Conservation (phyloP, 2,113 vertebrate species). For the Agelaius phoeniceus region DNA sequence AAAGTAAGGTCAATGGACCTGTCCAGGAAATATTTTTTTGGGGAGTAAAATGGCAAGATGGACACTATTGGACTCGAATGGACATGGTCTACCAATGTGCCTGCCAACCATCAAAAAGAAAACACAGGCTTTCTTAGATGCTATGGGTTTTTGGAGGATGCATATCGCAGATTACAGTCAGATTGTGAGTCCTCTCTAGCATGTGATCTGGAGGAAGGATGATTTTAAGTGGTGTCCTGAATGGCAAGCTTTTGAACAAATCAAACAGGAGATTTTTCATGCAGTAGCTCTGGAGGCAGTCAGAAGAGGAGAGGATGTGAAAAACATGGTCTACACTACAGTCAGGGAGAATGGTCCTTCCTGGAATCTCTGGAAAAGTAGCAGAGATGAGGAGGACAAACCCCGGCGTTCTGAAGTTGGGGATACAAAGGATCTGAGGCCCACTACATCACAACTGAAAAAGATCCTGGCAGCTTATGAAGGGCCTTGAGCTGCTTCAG, state of each 20-base stretch:
- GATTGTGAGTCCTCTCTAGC: neutral
- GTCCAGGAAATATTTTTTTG: neutral
- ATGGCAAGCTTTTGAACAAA: neutral
- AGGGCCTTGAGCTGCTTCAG: neutral
- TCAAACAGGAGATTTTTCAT: neutral
- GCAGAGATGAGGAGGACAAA: neutral
- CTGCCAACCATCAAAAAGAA: neutral
- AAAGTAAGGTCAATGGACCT: neutral
- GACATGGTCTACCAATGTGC: neutral
- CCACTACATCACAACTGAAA: neutral
- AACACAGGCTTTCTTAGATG: neutral
- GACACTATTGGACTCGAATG: neutral
- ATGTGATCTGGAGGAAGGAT: neutral
- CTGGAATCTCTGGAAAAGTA: neutral
- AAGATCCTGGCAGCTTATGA: neutral
- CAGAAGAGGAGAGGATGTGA: neutral
- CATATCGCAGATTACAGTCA: neutral
- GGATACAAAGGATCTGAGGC: neutral
- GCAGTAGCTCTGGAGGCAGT: neutral
- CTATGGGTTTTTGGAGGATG: neutral
- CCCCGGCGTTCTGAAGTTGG: accelerated
- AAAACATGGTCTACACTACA: neutral
- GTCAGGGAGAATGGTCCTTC: neutral
- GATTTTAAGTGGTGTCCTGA: neutral
- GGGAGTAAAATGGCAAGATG: neutral